phyloP scores from a whole-genome alignment of 2,113 vertebrate genomes.

The Falcunculus frontatus region DNA sequence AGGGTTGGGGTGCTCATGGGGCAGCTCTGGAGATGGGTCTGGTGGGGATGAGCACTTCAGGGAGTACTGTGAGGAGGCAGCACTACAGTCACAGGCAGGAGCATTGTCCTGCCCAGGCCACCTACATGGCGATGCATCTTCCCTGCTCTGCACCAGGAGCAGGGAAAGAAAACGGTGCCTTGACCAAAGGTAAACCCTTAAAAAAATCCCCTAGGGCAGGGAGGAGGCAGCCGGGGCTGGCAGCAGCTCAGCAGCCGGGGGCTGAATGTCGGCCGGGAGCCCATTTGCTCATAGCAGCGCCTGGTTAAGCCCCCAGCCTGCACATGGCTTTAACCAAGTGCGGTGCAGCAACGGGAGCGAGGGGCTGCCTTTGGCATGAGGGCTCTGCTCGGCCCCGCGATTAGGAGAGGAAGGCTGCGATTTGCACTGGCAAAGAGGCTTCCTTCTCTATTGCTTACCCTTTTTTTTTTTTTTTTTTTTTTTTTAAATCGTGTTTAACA shows the following conservation, averaged over 20 bases:
- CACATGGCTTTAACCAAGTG: constrained; percentile 23
- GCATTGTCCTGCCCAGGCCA: background rate
- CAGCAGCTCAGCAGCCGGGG: background rate
- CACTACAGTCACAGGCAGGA: background rate
- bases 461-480: background rate
- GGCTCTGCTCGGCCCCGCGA: background rate
- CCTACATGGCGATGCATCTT: rapidly evolving
- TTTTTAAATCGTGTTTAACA: constrained; percentile 67
- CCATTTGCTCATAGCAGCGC: constrained; percentile 27
- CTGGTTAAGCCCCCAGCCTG: constrained; percentile 13
- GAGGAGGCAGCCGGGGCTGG: background rate
- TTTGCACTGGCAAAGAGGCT: background rate
- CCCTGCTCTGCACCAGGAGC: background rate
- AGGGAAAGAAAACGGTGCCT: background rate
- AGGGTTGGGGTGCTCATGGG: background rate
- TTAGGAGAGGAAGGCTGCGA: background rate
- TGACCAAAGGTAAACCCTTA: background rate
- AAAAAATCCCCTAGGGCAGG: background rate
- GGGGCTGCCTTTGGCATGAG: background rate
- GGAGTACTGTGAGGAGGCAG: background rate
- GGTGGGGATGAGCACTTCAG: background rate
- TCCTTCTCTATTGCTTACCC: background rate
- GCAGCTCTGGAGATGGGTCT: background rate
- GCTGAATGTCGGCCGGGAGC: background rate
- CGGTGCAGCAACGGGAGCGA: background rate